Evolutionary conservation across 2,797 vertebrate species (phyloP), one percentile per base, ranked within the genome.

Genomic region (Myiothlypis chrysogaster): DNA sequence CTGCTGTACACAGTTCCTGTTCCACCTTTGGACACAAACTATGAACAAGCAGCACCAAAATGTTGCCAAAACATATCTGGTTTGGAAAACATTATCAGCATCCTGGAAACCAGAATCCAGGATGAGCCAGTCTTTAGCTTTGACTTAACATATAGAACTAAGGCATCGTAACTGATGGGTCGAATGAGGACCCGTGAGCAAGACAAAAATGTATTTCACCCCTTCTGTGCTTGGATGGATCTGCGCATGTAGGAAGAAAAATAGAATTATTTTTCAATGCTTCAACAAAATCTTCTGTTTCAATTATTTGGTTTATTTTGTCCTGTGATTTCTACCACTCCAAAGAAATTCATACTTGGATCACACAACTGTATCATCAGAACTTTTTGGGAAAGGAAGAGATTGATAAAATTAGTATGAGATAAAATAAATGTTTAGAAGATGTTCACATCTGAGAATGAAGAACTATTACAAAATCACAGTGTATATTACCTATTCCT

Each of bases 161-260:
- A 71, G 35, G 6, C n/a, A 28, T 65, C 23, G 11, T 7, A 7
- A 69, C 25, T 43, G 39, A 65, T 41, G 41, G 27, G 39, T 66
- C 47, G 21, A 93, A 90, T 46, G 17, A 82, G 25, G 69, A 28
- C n/a, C 32, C 4, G 2, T 17, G 28, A 76, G 30, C 16, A 79
- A 72, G 35, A 69, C 0, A 56, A 57, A 77, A 32, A 37, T 5
- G 4, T 1, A 2, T 78, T 71, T 75, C 0, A 0, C 4, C 12
- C 5, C 4, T 10, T 46, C 53, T 86, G 57, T 64, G 18, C 41
- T 73, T 75, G 28, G 17, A 73, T 43, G 13, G 39, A 69, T 78
- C 24, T 76, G 70, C 46, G 50, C 7, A 2, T 41, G 16, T 28
- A 71, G 46, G 47, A 86, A 86, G 43, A 50, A 64, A 85, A 91